A percentile compares a stretch with the other conserved stretches of the same genome.
phyloP scores from a whole-genome alignment of 2,888 invertebrate species.

The Coleophora flavipennella region DNA sequence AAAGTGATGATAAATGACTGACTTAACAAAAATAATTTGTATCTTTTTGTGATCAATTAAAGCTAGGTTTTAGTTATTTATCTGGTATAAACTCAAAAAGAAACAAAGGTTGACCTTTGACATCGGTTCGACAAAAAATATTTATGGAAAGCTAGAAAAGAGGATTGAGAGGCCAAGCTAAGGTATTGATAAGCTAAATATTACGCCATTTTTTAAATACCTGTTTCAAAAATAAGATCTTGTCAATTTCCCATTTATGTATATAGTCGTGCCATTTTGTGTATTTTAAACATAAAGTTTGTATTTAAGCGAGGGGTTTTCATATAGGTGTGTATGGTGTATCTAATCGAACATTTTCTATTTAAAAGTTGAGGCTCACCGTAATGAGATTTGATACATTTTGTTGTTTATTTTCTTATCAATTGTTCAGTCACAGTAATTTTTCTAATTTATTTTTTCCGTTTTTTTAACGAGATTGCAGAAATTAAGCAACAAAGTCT shows the following conservation, averaged over 20 bases:
- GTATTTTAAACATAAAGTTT: slow-evolving; percentile 34
- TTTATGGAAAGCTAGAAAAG: no score
- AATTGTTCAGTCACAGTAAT: no score
- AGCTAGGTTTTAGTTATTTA: no score
- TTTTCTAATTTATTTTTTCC: no score
- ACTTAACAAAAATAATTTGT: no score
- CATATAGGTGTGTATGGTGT: slow-evolving; percentile 42
- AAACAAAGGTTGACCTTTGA: no score
- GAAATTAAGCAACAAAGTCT: slow-evolving; percentile 2
- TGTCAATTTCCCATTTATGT: slow-evolving; percentile 69
- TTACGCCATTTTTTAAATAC: not conserved
- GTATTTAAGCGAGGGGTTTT: slow-evolving; percentile 24
- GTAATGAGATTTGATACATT: slow-evolving; percentile 1
- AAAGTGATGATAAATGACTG: no score
- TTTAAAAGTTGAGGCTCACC: slow-evolving; percentile 22
- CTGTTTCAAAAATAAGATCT: slow-evolving; percentile 22
- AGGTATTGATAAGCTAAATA: no score
- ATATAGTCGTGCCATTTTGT: slow-evolving; percentile 66
- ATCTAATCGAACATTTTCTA: slow-evolving; percentile 25
- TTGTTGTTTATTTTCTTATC: slow-evolving; percentile 1
- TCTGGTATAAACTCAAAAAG: no score
- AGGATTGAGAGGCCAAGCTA: not conserved
- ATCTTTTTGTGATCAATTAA: no score
- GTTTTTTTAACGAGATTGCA: no score
- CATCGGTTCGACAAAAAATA: no score